These are phyloP conservation scores for Motacilla alba DNA, from an alignment of 2,113 vertebrate genomes.

Conservation along the genomic window DNA sequence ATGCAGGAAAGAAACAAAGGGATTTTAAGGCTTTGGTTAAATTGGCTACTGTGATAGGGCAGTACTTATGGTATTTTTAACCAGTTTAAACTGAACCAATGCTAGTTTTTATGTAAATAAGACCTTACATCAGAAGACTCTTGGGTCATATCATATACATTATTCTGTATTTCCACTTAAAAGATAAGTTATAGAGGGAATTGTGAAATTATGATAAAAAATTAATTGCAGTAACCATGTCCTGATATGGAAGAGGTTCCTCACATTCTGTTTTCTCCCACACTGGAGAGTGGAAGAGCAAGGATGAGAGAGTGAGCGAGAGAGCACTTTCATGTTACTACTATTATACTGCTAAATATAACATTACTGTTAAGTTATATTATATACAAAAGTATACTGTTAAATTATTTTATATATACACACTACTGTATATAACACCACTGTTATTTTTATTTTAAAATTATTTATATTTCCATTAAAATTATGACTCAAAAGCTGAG, in stretches of 20 bases:
- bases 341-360: not conserved
- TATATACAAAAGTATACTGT: not conserved
- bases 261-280: not conserved
- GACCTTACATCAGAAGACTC: not conserved
- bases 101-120: not conserved
- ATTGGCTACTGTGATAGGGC: not conserved
- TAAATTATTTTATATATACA: not conserved
- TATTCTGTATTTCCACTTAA: not conserved
- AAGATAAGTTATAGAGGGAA: not conserved
- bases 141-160: not conserved
- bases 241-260: not conserved
- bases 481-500: not conserved
- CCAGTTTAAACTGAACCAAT: not conserved
- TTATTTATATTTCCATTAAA: not conserved
- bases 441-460: not conserved
- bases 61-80: not conserved
- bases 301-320: accelerated
- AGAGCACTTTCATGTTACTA: not conserved
- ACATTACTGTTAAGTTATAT: not conserved
- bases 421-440: not conserved
- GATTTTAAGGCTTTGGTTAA: not conserved
- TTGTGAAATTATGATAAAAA: not conserved
- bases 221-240: not conserved
- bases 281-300: not conserved
- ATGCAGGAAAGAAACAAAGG: not conserved